phyloP scores from a whole-genome alignment of 1,140 invertebrate genomes.

The Drosophila kohkoa region DNA sequence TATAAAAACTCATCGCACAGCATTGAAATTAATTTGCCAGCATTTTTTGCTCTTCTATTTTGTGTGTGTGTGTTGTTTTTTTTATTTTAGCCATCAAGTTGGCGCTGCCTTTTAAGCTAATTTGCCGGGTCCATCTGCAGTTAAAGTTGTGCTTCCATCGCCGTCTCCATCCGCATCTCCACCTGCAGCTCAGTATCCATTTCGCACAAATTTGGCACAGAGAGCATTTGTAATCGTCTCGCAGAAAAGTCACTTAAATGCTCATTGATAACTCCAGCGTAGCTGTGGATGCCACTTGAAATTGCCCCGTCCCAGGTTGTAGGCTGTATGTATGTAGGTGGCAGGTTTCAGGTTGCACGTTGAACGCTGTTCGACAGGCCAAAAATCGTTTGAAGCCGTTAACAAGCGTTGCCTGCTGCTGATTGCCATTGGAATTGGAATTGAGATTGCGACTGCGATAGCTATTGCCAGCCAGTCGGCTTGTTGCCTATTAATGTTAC shows the following conservation, averaged over 20 bases:
- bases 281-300: conserved; percentile 1
- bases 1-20: conserved; percentile 1
- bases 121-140: conserved; percentile 50
- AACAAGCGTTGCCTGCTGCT: conserved; percentile 42
- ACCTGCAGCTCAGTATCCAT: background rate
- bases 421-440: conserved; percentile 17
- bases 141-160: conserved; percentile 5
- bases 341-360: too few species aligned
- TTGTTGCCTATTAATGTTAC: conserved; percentile 57
- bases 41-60: conserved; percentile 13
- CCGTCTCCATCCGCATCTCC: too few species aligned
- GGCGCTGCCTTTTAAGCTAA: conserved; percentile 66
- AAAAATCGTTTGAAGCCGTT: conserved; percentile 19
- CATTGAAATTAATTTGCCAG: conserved; percentile 74
- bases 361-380: too few species aligned
- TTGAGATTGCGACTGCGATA: conserved; percentile 12
- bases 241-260: conserved; percentile 49
- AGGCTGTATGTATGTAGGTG: too few species aligned
- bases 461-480: background rate
- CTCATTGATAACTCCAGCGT: conserved; percentile 7
- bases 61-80: background rate
- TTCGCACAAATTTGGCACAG: conserved; percentile 17
- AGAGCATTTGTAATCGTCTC: conserved; percentile 63
- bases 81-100: conserved; percentile 10
- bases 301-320: background rate